Evolutionary conservation across 2,888 invertebrate species (phyloP), one percentile per base, ranked within the genome.

Genomic region (Sipha maydis): DNA sequence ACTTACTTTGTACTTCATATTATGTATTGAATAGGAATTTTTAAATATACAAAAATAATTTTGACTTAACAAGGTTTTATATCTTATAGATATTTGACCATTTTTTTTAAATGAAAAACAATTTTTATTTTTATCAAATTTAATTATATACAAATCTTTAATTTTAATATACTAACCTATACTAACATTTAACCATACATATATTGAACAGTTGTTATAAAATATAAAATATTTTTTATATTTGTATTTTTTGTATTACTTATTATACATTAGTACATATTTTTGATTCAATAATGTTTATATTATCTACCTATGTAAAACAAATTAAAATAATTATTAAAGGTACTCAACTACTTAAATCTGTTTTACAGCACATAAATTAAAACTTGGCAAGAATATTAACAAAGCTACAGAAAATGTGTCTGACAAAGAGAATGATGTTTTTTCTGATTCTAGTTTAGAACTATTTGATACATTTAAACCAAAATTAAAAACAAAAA

Each of bases 371-470:
- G 71, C 3, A 17, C 31, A 31, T 3, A 4, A 17, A 28, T 71
- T 71, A 28, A 71, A 31, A 14, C 28, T 71, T 14, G 17, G 2
- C 28, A 71, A 28, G 28, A 71, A 28, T 31, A 71, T 28, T 14
- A 31, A 69, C 11, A 8, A 71, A 77, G 31, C 76, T 11, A n/a
- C 31, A 25, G n/a, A 67, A 69, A 48, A 34, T 69, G 34, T 8
- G 5, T 69, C 77, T 5, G 69, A 78, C 5, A 17, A 85, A 48
- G 77, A 85, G n/a, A 31, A 85, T 31, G 17, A 61, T 61, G 76
- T 34, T 75, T 76, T 41, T 61, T 82, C 76, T 61, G 80, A 88
- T 88, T 88, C 88, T 67, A 88, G 88, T 88, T 73, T 88, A 82
- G 82, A 88, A 82, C n/a, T 88, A 67, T 61, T 41, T 21, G n/a